Conservation (phyloP, 2,888 invertebrate genomes). For the Orthosia gracilis region DNA sequence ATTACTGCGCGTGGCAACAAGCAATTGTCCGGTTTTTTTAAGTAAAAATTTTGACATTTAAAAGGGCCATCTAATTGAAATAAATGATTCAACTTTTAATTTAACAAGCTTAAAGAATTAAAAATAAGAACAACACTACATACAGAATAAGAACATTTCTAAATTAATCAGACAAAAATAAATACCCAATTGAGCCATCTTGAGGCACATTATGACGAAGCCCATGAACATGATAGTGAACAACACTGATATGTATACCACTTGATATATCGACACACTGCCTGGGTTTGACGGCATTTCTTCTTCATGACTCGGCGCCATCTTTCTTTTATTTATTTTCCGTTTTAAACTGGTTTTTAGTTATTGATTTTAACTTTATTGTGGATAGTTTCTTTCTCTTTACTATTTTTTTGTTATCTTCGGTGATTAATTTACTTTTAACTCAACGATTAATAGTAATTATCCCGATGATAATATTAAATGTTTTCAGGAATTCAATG, state of each 20-base stretch:
- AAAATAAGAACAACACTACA: not conserved
- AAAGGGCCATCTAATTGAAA: no score
- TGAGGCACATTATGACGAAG: constrained; percentile 80
- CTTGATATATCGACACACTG: constrained; percentile 42
- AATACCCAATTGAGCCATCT: constrained; percentile 75
- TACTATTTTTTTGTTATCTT: not conserved
- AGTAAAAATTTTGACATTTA: no score
- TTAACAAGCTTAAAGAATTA: no score
- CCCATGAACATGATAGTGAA: constrained; percentile 75
- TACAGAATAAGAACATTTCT: not conserved
- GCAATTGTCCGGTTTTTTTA: no score
- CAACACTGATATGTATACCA: constrained; percentile 67
- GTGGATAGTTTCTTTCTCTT: not conserved
- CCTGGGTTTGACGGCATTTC: not conserved
- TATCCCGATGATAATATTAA: not conserved
- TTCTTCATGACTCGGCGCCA: constrained; percentile 58
- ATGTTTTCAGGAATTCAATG: not conserved
- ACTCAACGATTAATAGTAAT: constrained; percentile 34
- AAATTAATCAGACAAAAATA: constrained; percentile 36
- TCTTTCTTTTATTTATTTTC: constrained; percentile 38
- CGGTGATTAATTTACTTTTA: constrained; percentile 29
- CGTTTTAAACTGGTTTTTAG: not conserved
- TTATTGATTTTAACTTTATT: not conserved
- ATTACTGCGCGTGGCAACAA: no score
- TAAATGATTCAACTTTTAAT: no score